phyloP scores from a whole-genome alignment of 2,888 invertebrate species.

The Trypoxylon attenuatum region DNA sequence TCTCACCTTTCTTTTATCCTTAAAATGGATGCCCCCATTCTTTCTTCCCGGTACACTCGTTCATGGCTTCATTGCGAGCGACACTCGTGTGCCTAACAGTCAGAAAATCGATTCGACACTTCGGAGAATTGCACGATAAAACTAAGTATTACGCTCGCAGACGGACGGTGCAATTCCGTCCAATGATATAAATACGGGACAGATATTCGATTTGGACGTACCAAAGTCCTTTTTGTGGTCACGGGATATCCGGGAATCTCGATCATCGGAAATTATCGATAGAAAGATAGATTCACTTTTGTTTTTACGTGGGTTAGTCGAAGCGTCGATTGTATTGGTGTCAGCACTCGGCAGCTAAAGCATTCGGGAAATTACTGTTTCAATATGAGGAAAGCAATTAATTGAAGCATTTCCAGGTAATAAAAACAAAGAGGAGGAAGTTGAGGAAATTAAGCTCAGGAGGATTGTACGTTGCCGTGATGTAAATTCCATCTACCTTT shows the following conservation, averaged over 20 bases:
- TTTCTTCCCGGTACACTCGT: not conserved
- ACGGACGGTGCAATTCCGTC: no score
- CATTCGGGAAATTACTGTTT: conserved; percentile 14
- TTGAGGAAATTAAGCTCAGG: conserved; percentile 27
- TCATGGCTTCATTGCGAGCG: not conserved
- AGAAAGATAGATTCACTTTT: no score
- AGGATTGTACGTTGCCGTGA: conserved; percentile 42
- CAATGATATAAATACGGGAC: not conserved
- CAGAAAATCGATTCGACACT: not conserved
- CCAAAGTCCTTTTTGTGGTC: not conserved
- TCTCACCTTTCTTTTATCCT: not conserved
- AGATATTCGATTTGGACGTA: not conserved
- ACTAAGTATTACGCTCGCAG: no score
- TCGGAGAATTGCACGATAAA: no score
- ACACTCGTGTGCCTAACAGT: not conserved
- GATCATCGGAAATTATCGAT: no score
- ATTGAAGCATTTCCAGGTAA: no score
- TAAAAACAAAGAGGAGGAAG: conserved; percentile 15
- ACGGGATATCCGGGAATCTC: conserved; percentile 7
- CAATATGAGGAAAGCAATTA: no score
- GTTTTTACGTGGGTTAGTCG: conserved; percentile 27
- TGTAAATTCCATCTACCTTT: conserved; percentile 53
- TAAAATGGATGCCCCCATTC: no score
- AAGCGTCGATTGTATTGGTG: conserved; percentile 21
- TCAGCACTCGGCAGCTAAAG: conserved; percentile 8